Evolutionary conservation across 2,113 vertebrate species (phyloP), one percentile per base, ranked within the genome.

Genomic region (Aythya baeri): DNA sequence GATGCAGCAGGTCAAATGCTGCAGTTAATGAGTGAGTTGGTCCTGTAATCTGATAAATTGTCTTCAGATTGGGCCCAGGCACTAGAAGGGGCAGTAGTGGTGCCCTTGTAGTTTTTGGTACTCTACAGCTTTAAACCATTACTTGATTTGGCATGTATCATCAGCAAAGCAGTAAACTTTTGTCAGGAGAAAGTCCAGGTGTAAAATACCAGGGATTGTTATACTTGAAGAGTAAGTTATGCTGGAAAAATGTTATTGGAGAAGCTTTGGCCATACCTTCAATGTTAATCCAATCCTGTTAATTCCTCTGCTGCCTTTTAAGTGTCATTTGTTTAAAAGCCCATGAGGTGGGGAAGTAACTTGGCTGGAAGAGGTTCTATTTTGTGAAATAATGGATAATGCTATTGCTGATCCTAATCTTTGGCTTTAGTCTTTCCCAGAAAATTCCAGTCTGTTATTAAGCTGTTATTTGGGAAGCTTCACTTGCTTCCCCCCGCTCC

Each of bases 371-470:
- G 38, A 89, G 12, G 9, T 50, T 36, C 32, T 22, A 22, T 26
- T 34, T 52, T 66, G 26, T 94, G 62, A 81, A 82, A 15, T 36
- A 79, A 61, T 17, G 17, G 13, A 13, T 41, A 54, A 9, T 50
- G 23, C 50, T 52, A 75, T 23, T 3, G 0, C 18, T 90, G 85
- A 18, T 49, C 91, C 92, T 79, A 65, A n/a, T 70, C 36, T 86
- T 49, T 73, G 86, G 27, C 17, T 91, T 17, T 38, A 82, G 82
- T 52, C 59, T 95, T 86, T 96, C 91, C 81, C 65, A 90, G 38
- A 68, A 63, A 86, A 34, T 31, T 91, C 55, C 75, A 71, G 62
- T 94, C 87, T 85, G 94, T 81, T 94, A 92, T 88, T 67, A 27
- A 84, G 26, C 10, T 41, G 3, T 57, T 62, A 11, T 23, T 14